These are phyloP conservation scores for Darwinula stevensoni DNA, from an alignment of 2,888 invertebrate genomes.

Conservation along the genomic window DNA sequence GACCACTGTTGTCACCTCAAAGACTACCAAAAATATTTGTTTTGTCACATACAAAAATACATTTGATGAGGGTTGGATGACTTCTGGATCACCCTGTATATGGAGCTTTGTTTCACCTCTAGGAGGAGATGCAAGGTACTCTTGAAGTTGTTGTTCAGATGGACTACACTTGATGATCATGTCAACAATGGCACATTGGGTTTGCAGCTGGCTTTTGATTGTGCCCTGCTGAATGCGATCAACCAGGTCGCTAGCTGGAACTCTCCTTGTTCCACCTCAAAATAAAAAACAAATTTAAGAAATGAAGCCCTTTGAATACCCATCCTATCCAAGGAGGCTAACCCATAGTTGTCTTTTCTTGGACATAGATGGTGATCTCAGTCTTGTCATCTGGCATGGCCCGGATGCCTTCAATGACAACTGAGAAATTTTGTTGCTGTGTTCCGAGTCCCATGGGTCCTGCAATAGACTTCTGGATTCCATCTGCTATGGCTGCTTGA, in stretches of 20 bases:
- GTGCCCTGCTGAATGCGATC: slow-evolving; percentile 25
- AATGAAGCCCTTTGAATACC: too few relatives aligned
- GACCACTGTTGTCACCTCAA: too few relatives aligned
- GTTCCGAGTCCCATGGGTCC: background rate
- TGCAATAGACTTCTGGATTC: background rate
- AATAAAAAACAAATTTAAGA: too few relatives aligned
- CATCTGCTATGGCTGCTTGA: background rate
- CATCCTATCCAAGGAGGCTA: too few relatives aligned
- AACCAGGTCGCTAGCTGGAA: slow-evolving; percentile 16
- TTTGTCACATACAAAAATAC: too few relatives aligned
- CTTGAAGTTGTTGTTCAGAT: slow-evolving; percentile 43
- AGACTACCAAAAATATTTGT: too few relatives aligned
- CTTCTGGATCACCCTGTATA: too few relatives aligned
- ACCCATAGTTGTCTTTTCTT: slow-evolving; percentile 31
- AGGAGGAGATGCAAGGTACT: slow-evolving; percentile 72
- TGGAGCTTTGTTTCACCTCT: slow-evolving; percentile 29
- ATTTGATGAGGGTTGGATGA: too few relatives aligned
- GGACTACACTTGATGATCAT: slow-evolving; percentile 42
- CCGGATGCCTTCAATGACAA: slow-evolving; percentile 44
- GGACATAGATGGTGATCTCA: slow-evolving; percentile 40
- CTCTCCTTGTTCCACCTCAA: too few relatives aligned
- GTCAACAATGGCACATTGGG: slow-evolving; percentile 32
- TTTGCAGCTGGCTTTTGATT: slow-evolving; percentile 36
- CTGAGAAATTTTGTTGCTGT: slow-evolving; percentile 32
- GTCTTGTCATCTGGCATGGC: slow-evolving; percentile 45